phyloP scores from a whole-genome alignment of 2,888 invertebrate genomes.

The Diplazon laetatorius region DNA sequence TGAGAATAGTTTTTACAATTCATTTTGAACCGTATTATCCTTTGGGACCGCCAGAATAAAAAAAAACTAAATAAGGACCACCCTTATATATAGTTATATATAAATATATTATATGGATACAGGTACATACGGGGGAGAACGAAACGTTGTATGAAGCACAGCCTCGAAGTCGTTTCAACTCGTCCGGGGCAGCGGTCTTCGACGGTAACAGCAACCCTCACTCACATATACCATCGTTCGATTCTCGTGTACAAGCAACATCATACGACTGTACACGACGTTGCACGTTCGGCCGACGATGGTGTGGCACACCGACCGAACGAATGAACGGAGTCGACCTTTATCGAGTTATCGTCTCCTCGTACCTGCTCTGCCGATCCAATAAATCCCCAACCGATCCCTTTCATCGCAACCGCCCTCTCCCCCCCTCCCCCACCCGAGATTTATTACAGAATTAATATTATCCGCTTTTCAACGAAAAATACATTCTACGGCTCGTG shows the following conservation, averaged over 20 bases:
- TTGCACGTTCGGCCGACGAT: slow-evolving; percentile 21
- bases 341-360: slow-evolving; percentile 77
- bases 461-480: slow-evolving; percentile 68
- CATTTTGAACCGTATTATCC: too few species aligned
- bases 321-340: slow-evolving; percentile 65
- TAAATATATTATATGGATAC: too few species aligned
- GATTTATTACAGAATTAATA: slow-evolving; percentile 76
- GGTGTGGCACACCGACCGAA: background rate
- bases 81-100: slow-evolving; percentile 8
- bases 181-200: slow-evolving; percentile 43
- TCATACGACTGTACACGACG: slow-evolving; percentile 11
- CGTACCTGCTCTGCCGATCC: slow-evolving; percentile 72
- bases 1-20: too few species aligned
- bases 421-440: slow-evolving; percentile 55
- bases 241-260: slow-evolving; percentile 37
- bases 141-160: slow-evolving; percentile 1
- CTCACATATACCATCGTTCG: slow-evolving; percentile 21
- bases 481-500: slow-evolving; percentile 33
- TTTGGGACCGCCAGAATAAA: too few species aligned
- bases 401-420: slow-evolving; percentile 61
- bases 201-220: slow-evolving; percentile 27
- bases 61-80: too few species aligned
- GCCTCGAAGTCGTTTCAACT: slow-evolving; percentile 47
- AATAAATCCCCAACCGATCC: slow-evolving; percentile 72
- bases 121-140: slow-evolving; percentile 30